A percentile compares a stretch with the other conserved stretches of the same genome.
These are phyloP conservation scores for Leptobrachium leishanense DNA, from an alignment of 2,113 vertebrate species.

Conservation along the genomic window DNA sequence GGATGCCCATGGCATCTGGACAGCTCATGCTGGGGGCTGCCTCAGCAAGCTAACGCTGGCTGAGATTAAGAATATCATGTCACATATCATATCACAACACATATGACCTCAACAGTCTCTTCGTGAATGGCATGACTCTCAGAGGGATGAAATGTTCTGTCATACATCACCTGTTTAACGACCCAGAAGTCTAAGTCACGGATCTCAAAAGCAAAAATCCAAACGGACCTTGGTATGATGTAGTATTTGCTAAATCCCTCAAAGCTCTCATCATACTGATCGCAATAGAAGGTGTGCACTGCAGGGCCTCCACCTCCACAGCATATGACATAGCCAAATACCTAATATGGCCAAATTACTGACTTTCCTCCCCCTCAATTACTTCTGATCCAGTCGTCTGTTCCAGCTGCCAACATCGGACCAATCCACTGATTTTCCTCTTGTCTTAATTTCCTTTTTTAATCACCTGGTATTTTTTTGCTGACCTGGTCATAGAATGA, in stretches of 20 bases:
- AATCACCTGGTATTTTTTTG: slow-evolving; percentile 19
- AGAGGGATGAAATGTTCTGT: slow-evolving; percentile 65
- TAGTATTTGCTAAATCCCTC: slow-evolving; percentile 57
- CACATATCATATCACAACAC: not conserved
- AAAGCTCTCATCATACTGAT: slow-evolving; percentile 61
- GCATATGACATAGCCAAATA: slow-evolving; percentile 61
- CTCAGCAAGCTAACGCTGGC: slow-evolving; percentile 46
- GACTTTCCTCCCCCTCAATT: slow-evolving; percentile 43
- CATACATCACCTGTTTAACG: slow-evolving; percentile 61
- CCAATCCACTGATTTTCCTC: slow-evolving; percentile 23
- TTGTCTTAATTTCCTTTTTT: slow-evolving; percentile 5
- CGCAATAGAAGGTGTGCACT: slow-evolving; percentile 64
- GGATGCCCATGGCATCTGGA: too few relatives aligned
- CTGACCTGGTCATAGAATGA: slow-evolving; percentile 41
- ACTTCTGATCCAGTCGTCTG: not conserved
- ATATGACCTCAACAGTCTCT: slow-evolving; percentile 59
- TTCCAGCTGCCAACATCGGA: slow-evolving; percentile 44
- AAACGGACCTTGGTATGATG: slow-evolving; percentile 57
- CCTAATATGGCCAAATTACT: slow-evolving; percentile 60
- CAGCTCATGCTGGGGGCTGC: too few relatives aligned
- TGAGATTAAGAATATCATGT: slow-evolving; percentile 57
- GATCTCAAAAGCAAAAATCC: slow-evolving; percentile 64
- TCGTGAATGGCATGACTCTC: slow-evolving; percentile 64
- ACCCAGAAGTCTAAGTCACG: slow-evolving; percentile 57
- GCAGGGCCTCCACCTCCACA: slow-evolving; percentile 63